Base-by-base conservation (phyloP, 2,113 vertebrate genomes). In the Pseudopipra pipra region DNA sequence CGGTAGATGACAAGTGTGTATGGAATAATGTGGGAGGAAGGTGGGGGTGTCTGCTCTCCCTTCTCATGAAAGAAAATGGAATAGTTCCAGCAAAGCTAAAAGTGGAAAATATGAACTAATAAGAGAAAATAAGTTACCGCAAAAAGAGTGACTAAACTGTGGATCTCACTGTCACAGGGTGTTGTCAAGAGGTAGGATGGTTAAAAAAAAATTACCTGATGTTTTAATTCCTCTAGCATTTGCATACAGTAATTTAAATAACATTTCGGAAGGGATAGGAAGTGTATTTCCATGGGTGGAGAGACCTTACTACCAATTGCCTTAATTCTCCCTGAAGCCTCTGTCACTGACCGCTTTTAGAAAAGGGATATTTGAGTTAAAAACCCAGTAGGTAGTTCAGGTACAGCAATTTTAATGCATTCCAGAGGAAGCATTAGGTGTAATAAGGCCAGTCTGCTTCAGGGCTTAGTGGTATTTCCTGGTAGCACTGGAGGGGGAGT, bases 401-500 rank as follows among this genome's bases (percentile, higher is more conserved):
- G 25, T 68, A 7, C 17, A 47, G 76, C 80, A 78, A 39, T 89
- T 92, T 44, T 75, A 39, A 66, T 87, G 89, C 73, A 61, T 95
- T 93, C 84, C 89, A 71, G 49, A 68, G 68, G 70, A 47, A 74
- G 31, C 61, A 87, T 89, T 74, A 91, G 61, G 52, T 7, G 1
- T 90, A 90, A 81, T 83, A 71, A 92, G 14, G 11, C 61, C 47
- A 55, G 68, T 63, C 24, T 72, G 76, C 65, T 75, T 47, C 61
- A 75, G 61, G 44, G 61, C 83, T 96, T 77, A 72, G 86, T 95
- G 91, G 51, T 67, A 78, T 90, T 97, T 95, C 83, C 89, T 95
- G 86, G 52, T 84, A 49, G 76, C 84, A 44, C 35, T 0, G 1
- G 63, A 67, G 79, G 37, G n/a, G 82, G 86, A 61, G 79, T 43